Evolutionary conservation across 2,888 invertebrate genomes (phyloP).

Genomic region (Agrochola lota): DNA sequence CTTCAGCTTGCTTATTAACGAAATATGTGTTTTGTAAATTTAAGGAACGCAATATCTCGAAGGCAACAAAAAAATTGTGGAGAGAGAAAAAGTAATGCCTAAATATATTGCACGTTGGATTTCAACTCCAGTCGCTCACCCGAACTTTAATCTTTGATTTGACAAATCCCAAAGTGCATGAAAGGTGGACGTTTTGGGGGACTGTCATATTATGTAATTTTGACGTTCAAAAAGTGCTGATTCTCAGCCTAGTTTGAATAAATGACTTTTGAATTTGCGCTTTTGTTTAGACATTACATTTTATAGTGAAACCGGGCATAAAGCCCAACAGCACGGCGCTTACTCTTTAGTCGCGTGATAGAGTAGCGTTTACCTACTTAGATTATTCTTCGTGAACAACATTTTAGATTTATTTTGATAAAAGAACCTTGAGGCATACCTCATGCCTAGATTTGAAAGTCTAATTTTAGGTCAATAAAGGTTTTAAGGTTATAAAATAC

Average conservation of each 20-base stretch:
- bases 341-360: background rate
- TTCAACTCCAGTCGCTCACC: background rate
- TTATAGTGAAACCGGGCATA: background rate
- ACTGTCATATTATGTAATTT: too few species aligned
- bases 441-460: constrained; percentile 4
- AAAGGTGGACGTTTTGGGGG: too few species aligned
- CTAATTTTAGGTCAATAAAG: background rate
- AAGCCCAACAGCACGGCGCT: too few species aligned
- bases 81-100: background rate
- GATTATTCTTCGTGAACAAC: background rate
- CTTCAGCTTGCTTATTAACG: too few species aligned
- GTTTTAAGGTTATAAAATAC: constrained; percentile 4
- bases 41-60: too few species aligned
- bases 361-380: background rate
- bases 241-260: too few species aligned
- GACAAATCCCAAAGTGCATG: background rate
- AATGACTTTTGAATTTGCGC: too few species aligned
- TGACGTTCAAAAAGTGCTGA: too few species aligned
- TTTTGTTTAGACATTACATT: too few species aligned
- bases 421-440: constrained; percentile 2
- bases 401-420: background rate
- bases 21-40: too few species aligned
- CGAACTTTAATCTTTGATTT: background rate
- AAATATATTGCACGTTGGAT: background rate
- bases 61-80: too few species aligned